Conservation (phyloP, 2,888 invertebrate species). For the Gymnosoma rotundatum region DNA sequence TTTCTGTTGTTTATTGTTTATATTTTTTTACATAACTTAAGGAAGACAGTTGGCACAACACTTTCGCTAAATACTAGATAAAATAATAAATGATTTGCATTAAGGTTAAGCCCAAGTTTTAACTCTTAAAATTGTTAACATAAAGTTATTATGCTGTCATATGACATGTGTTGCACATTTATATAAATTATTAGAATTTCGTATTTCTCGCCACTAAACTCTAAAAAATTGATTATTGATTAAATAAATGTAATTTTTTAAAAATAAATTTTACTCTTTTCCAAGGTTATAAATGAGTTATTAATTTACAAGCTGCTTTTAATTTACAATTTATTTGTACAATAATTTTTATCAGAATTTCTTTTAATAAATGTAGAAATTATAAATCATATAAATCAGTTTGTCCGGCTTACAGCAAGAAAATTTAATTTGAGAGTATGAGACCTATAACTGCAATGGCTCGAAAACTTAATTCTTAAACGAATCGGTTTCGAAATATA, state of each 20-base stretch:
- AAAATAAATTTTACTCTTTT: slow-evolving; percentile 46
- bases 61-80: slow-evolving; percentile 64
- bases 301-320: slow-evolving; percentile 27
- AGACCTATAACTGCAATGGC: too few relatives aligned
- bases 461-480: too few relatives aligned
- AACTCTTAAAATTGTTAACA: neutral
- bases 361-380: too few relatives aligned
- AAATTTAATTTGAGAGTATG: too few relatives aligned
- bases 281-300: slow-evolving; percentile 51
- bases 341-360: too few relatives aligned
- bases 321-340: too few relatives aligned
- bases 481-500: too few relatives aligned
- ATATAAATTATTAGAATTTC: too few relatives aligned
- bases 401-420: too few relatives aligned
- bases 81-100: slow-evolving; percentile 31
- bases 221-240: neutral
- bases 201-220: neutral
- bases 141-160: too few relatives aligned
- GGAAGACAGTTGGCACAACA: slow-evolving; percentile 72
- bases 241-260: neutral
- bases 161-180: too few relatives aligned
- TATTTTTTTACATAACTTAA: slow-evolving; percentile 59
- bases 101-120: neutral
- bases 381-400: too few relatives aligned
- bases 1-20: neutral